These are phyloP conservation scores for Hypocryptadius cinnamomeus DNA, from an alignment of 2,113 vertebrate species.

Conservation along the genomic window DNA sequence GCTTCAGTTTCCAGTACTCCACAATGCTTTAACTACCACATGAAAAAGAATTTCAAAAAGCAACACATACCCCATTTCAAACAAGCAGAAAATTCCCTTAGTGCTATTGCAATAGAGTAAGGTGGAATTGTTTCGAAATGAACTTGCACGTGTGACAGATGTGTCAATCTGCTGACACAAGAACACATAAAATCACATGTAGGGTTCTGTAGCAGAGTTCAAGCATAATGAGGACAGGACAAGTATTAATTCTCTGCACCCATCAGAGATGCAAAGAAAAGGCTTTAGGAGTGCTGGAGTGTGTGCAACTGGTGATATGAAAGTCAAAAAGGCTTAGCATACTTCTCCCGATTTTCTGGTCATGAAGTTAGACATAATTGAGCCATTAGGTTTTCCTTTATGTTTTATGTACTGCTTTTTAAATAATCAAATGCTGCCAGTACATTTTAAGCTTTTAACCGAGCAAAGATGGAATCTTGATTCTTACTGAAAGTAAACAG, in stretches of 20 bases:
- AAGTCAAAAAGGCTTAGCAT: neutral
- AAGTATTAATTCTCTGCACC: neutral
- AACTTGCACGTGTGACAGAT: neutral
- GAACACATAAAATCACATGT: neutral
- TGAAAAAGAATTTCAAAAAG: neutral
- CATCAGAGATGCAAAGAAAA: neutral
- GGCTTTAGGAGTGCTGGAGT: neutral
- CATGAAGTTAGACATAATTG: neutral
- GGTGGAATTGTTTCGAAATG: neutral
- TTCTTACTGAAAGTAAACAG: neutral
- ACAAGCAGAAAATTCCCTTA: neutral
- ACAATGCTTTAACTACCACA: neutral
- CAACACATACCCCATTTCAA: neutral
- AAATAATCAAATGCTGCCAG: neutral
- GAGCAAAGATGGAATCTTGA: neutral
- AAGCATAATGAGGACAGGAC: neutral
- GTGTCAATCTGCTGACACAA: neutral
- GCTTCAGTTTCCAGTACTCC: neutral
- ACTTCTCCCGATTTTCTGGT: neutral
- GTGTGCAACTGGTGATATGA: rapidly evolving
- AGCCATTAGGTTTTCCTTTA: neutral
- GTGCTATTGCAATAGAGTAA: neutral
- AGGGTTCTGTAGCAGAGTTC: neutral
- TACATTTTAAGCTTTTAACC: neutral
- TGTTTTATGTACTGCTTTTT: neutral